These are phyloP conservation scores for Ginglymostoma cirratum DNA, from an alignment of 2,113 vertebrate genomes.

Conservation along the genomic window DNA sequence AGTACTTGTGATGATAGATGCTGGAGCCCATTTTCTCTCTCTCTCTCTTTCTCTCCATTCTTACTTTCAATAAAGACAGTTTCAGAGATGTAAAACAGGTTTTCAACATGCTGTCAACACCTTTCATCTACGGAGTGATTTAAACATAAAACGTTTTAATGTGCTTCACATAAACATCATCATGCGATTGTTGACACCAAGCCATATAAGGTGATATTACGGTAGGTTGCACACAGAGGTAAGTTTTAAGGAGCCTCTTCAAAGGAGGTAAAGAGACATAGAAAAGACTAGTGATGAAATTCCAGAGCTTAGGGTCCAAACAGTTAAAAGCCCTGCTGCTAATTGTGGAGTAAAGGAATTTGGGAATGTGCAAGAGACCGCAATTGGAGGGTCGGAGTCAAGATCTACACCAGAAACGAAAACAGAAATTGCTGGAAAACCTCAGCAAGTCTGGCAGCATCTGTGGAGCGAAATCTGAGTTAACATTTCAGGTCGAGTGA, in stretches of 20 bases:
- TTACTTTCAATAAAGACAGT: neutral
- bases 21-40: neutral
- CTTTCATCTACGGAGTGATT: neutral
- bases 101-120: neutral
- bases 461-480: too few species aligned
- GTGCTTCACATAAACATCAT: neutral
- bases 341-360: neutral
- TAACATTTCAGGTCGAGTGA: too few species aligned
- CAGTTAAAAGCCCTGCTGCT: neutral
- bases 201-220: neutral
- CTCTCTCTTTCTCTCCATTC: too few species aligned
- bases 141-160: neutral
- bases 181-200: neutral
- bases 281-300: neutral
- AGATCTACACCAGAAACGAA: neutral
- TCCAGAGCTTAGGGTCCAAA: neutral
- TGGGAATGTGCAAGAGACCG: neutral
- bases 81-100: neutral
- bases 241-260: neutral
- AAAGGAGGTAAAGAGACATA: neutral
- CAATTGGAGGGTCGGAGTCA: neutral
- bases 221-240: neutral
- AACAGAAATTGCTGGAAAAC: too few species aligned
- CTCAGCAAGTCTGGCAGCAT: too few species aligned
- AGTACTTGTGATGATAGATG: neutral